Conservation (phyloP, 2,113 vertebrate genomes). For the Galbula dea region DNA sequence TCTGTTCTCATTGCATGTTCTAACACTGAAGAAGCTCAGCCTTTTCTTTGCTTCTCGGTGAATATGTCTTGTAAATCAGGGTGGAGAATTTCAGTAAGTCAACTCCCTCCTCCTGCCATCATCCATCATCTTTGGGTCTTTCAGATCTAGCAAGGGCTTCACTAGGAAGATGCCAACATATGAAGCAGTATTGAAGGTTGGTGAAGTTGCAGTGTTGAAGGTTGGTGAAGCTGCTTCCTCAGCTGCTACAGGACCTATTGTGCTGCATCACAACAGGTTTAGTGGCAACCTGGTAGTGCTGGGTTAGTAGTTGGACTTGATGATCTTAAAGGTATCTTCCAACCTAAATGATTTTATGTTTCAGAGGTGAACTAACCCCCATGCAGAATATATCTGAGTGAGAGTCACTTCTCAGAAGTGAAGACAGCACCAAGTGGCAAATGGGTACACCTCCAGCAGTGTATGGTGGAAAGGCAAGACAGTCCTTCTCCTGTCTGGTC, state of each 20-base stretch:
- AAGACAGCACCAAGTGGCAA: background rate
- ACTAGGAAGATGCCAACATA: background rate
- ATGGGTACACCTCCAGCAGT: background rate
- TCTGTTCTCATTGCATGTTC: background rate
- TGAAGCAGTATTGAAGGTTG: background rate
- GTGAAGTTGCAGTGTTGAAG: background rate
- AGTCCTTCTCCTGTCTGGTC: background rate
- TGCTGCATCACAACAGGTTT: too few relatives aligned
- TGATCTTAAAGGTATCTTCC: too few relatives aligned
- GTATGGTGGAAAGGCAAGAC: fast-evolving
- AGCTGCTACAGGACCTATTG: background rate
- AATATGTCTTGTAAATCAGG: fast-evolving
- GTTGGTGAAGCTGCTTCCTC: background rate
- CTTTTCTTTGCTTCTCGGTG: background rate
- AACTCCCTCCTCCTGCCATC: background rate
- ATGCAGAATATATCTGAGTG: background rate
- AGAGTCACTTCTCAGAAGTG: background rate
- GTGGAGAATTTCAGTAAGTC: background rate
- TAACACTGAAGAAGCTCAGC: background rate
- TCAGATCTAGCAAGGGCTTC: background rate
- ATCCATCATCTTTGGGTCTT: background rate
- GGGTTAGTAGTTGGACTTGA: too few relatives aligned
- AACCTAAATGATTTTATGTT: too few relatives aligned
- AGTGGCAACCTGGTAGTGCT: too few relatives aligned
- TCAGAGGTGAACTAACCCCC: background rate